Percentiles rank a stretch among this genome's conserved stretches.
Conservation (phyloP, 2,113 vertebrate species). For the Osmerus eperlanus region DNA sequence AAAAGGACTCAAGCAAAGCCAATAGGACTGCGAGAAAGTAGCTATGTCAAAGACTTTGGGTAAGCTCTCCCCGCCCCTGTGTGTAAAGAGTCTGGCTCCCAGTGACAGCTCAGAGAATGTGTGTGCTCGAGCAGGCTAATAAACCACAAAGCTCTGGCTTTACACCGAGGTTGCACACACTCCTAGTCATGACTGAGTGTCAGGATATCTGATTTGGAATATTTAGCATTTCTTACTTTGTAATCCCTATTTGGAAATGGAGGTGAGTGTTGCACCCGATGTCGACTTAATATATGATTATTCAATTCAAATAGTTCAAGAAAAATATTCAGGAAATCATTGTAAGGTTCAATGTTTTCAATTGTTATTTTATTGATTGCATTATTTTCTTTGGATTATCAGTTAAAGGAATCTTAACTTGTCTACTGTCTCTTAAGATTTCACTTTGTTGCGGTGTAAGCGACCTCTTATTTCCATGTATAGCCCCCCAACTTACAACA, state of each 20-base stretch:
- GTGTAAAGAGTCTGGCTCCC: slow-evolving; percentile 43
- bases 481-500: slow-evolving; percentile 10
- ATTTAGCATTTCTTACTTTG: slow-evolving; percentile 8
- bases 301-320: not conserved
- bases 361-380: not conserved
- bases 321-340: not conserved
- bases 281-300: slow-evolving; percentile 1
- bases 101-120: slow-evolving; percentile 59
- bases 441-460: slow-evolving; percentile 50
- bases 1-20: slow-evolving; percentile 15
- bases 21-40: slow-evolving; percentile 29
- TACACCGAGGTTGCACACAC: not conserved
- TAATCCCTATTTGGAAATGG: slow-evolving; percentile 29
- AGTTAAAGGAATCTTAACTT: slow-evolving; percentile 27
- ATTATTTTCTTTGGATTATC: not conserved
- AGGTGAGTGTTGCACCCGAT: slow-evolving; percentile 34
- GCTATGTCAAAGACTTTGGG: slow-evolving; percentile 21
- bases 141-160: slow-evolving; percentile 11
- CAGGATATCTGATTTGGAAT: slow-evolving; percentile 19
- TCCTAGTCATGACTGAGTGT: slow-evolving; percentile 14
- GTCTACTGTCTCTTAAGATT: slow-evolving; percentile 51
- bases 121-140: slow-evolving; percentile 21
- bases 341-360: not conserved
- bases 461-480: slow-evolving; percentile 46
- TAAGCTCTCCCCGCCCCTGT: slow-evolving; percentile 35